Evolutionary conservation across 2,888 invertebrate species (phyloP), one percentile per base, ranked within the genome.

Genomic region (Drosophila borealis): DNA sequence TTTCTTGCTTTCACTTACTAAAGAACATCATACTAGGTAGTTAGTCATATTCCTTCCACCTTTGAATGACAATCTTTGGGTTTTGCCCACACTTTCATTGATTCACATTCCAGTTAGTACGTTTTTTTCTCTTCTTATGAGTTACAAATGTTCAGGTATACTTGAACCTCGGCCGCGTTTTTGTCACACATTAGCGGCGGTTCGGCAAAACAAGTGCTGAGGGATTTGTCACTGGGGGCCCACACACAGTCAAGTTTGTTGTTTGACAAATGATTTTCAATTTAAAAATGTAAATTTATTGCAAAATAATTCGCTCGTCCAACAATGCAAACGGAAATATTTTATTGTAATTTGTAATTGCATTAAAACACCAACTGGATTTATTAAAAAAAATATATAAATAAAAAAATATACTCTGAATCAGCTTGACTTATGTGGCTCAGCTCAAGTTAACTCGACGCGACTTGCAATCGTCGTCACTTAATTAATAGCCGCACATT

Each of bases 401-500:
- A 34, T n/a, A 42, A 6, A 33, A 21, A 36, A 14, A 44, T 36
- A 19, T 39, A 11, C 36, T 14, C 50, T 87, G 89, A 89, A 78
- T 89, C 83, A 89, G 68, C 70, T 44, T 2, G 54, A 61, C 62
- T 60, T 42, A 39, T 51, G 13, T 33, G 46, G 44, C 51, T 59
- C 36, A 54, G 39, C 34, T 60, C 36, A 48, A 67, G 48, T 74
- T 63, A 74, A 69, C 42, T 39, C 36, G 75, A 59, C 19, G 36
- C 54, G 70, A 69, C 76, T 78, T 46, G 53, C 56, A 77, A 74
- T 72, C 60, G 66, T 74, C 78, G 78, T 67, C 64, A 67, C 63
- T 71, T 75, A 89, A 88, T 84, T 89, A 84, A 84, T 84, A 73
- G 85, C 82, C 37, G 51, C 68, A 59, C 75, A 78, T 84, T 89